Evolutionary conservation across 2,797 vertebrate species (phyloP).

Genomic region (Phaenicophaeus curvirostris): DNA sequence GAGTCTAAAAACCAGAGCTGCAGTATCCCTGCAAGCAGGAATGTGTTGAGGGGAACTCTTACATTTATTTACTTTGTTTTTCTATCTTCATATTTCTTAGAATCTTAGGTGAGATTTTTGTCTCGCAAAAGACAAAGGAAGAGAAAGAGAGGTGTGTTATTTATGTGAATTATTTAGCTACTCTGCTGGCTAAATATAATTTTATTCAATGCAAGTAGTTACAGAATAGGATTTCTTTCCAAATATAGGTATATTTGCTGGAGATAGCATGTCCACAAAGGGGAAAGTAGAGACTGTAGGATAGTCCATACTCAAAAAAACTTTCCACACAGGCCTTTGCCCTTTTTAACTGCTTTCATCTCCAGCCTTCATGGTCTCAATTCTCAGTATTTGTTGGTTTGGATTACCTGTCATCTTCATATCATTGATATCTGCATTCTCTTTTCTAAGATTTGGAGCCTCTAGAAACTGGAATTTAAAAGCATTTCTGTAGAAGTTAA

Average conservation of each 20-base stretch:
- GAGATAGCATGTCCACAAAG: background rate
- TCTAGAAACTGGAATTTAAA: background rate
- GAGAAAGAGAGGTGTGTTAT: background rate
- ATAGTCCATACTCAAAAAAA: background rate
- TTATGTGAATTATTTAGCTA: background rate
- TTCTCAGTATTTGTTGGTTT: background rate
- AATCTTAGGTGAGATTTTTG: background rate
- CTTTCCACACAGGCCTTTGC: background rate
- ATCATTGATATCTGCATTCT: background rate
- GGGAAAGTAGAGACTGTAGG: background rate
- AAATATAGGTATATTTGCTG: background rate
- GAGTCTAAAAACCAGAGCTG: background rate
- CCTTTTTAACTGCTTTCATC: background rate
- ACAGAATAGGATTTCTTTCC: background rate
- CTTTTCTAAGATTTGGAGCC: background rate
- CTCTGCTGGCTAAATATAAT: background rate
- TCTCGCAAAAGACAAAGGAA: background rate
- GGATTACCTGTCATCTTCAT: background rate
- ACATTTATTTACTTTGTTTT: background rate
- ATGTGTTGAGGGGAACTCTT: background rate
- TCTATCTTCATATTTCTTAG: background rate
- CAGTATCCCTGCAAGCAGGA: rapidly evolving
- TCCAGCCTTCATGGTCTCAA: background rate
- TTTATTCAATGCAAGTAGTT: background rate
- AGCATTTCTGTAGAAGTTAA: background rate